Percentiles rank a stretch among this genome's conserved stretches.
Conservation (phyloP, 2,797 vertebrate species). For the Coregonus sp. region DNA sequence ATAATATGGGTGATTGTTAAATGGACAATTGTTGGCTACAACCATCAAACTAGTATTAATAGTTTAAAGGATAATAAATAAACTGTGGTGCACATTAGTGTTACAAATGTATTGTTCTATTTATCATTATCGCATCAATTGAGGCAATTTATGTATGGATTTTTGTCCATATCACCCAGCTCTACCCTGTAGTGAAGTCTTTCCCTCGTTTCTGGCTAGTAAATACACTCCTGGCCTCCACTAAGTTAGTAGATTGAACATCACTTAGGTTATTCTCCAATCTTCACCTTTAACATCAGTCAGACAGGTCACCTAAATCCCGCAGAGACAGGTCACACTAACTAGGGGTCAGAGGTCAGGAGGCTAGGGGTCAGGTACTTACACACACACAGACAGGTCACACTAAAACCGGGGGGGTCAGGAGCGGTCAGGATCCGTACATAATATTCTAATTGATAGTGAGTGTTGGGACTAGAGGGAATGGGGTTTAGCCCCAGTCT, state of each 20-base stretch:
- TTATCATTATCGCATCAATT: too few species aligned
- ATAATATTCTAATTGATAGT: conserved; percentile 33
- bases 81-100: too few species aligned
- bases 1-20: too few species aligned
- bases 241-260: background rate
- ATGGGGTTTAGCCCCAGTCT: background rate
- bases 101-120: too few species aligned
- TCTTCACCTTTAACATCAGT: background rate
- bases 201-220: background rate
- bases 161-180: too few species aligned
- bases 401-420: background rate
- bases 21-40: too few species aligned
- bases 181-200: background rate
- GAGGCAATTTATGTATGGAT: too few species aligned
- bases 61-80: too few species aligned
- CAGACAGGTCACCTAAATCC: background rate
- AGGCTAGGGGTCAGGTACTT: background rate
- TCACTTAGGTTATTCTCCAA: too few species aligned
- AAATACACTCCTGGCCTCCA: too few species aligned
- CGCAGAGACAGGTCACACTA: background rate
- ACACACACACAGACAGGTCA: background rate
- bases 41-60: too few species aligned
- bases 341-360: background rate
- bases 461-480: conserved; percentile 17
- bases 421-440: background rate